Base-by-base conservation (phyloP, 2,113 vertebrate species). In the Myocastor coypus region DNA sequence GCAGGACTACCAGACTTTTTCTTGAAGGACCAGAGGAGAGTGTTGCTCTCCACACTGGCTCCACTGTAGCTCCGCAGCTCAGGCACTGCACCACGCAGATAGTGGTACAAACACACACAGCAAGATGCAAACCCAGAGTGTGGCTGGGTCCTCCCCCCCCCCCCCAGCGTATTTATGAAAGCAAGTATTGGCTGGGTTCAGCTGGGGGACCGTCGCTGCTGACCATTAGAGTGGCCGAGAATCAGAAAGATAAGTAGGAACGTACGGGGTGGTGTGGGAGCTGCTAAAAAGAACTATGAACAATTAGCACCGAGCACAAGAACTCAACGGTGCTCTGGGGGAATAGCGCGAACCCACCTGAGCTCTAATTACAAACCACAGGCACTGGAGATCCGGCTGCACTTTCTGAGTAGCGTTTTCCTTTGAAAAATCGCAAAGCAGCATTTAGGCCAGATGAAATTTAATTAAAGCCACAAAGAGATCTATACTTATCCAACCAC, bases 401-500 rank as follows among this genome's bases (percentile, higher is more conserved):
- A 10, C 80, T 89, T 96, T 93, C 81, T 16, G 24, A 46, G 26
- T 4, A 19, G 40, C 11, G 40, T 66, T 82, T 87, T 94, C 83
- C 83, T 92, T 92, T 73, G 0, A 7, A 94, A 94, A 89, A 94
- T 24, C 93, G 77, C 84, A 66, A 71, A 91, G 94, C 30, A n/a
- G 92, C 73, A n/a, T 94, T 89, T 90, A 57, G 40, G 17, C 59
- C 1, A 10, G 82, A 71, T 37, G 77, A 87, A 88, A 80, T 61
- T 92, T 97, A 97, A 97, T 98, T 97, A 96, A 94, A 93, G 9
- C n/a, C 52, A 59, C 73, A 78, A 57, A 93, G 81, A 95, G 78
- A 94, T 98, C 92, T 97, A 34, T 97, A 86, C 91, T 97, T 88
- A 92, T 61, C 40, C 94, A 66, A 83, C 97, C 96, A 95, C 95